These are phyloP conservation scores for Temnothorax ravouxi DNA, from an alignment of 2,888 invertebrate genomes.

Conservation along the genomic window DNA sequence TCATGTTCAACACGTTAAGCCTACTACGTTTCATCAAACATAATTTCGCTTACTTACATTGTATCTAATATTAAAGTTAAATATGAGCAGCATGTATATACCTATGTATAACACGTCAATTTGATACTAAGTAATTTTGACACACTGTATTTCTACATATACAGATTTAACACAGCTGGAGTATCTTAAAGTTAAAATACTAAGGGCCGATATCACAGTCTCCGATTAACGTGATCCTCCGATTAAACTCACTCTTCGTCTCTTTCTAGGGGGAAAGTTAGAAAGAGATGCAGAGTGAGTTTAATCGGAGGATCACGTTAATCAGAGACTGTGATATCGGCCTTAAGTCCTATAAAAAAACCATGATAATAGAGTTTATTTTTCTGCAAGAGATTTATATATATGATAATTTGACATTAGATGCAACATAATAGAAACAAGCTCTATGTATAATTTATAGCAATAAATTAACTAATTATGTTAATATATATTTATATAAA, in stretches of 20 bases:
- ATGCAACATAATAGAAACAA: background rate
- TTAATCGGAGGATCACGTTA: too few species aligned
- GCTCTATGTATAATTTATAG: background rate
- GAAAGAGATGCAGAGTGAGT: too few species aligned
- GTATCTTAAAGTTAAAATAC: background rate
- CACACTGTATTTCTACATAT: background rate
- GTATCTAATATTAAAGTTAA: constrained; percentile 16
- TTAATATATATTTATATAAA: background rate
- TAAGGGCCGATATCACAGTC: too few species aligned
- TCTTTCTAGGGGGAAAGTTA: too few species aligned
- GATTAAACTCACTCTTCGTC: too few species aligned
- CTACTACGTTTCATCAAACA: background rate
- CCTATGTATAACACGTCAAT: background rate
- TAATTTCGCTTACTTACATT: background rate
- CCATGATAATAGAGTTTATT: background rate
- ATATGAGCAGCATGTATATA: background rate
- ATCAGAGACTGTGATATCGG: too few species aligned
- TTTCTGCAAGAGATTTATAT: background rate
- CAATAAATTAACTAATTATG: background rate
- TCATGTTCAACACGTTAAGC: constrained; percentile 4
- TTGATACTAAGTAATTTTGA: background rate
- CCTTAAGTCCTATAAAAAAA: background rate
- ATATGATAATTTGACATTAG: background rate
- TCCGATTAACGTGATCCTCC: too few species aligned
- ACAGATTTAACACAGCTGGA: background rate